A percentile compares a stretch with the other conserved stretches of the same genome.
phyloP scores from a whole-genome alignment of 2,113 vertebrate genomes.

The Lycocorax pyrrhopterus region DNA sequence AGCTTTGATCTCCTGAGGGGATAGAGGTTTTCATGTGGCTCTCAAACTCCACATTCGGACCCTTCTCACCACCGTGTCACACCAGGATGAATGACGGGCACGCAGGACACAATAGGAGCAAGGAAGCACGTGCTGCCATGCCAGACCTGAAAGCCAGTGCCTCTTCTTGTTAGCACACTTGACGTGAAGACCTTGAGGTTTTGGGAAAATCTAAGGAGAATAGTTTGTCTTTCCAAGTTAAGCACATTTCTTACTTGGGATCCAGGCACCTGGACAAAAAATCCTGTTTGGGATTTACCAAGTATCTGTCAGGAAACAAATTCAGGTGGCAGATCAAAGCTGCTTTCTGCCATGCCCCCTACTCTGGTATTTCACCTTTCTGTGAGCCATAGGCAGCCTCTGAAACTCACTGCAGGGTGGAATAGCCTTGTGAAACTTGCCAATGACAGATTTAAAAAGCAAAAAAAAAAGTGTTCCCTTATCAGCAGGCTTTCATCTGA shows the following conservation, averaged over 20 bases:
- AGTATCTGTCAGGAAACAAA: neutral
- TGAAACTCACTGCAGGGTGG: neutral
- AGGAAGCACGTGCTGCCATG: accelerated
- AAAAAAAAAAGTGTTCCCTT: neutral
- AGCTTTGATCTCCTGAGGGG: neutral
- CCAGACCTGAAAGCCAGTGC: neutral
- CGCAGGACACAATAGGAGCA: accelerated
- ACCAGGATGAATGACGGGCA: accelerated
- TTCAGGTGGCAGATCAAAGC: neutral
- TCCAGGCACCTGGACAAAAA: neutral
- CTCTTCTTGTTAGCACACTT: accelerated
- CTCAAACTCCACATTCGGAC: accelerated
- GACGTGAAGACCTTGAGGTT: neutral
- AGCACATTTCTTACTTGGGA: neutral
- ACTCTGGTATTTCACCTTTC: neutral
- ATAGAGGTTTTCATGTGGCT: neutral
- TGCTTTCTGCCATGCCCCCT: neutral
- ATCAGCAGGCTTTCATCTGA: neutral
- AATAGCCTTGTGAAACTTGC: neutral
- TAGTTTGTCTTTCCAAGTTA: neutral
- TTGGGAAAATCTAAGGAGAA: neutral
- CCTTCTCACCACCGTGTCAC: neutral
- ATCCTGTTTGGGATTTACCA: neutral
- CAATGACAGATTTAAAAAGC: neutral
- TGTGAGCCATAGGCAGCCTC: neutral